phyloP scores from a whole-genome alignment of 2,888 invertebrate genomes.

The Melangyna quadrimaculata region DNA sequence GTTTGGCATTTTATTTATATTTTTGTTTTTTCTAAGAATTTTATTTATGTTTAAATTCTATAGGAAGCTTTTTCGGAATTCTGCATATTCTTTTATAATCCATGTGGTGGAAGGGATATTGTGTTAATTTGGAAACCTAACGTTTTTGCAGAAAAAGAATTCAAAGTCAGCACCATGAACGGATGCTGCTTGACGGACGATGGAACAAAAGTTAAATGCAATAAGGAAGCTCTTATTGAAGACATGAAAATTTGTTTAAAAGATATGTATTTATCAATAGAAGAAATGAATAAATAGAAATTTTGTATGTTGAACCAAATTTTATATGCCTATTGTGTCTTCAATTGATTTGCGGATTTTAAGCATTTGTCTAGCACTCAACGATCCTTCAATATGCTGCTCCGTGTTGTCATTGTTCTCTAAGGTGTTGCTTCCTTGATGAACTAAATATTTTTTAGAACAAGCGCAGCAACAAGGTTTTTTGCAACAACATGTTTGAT shows the following conservation, averaged over 20 bases:
- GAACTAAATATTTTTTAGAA: slow-evolving; percentile 10
- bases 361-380: slow-evolving; percentile 50
- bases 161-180: slow-evolving; percentile 85
- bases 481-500: slow-evolving; percentile 1
- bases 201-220: slow-evolving; percentile 75
- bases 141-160: slow-evolving; percentile 84
- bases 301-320: neutral
- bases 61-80: slow-evolving; percentile 88
- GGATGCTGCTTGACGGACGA: slow-evolving; percentile 74
- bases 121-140: slow-evolving; percentile 92
- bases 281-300: slow-evolving; percentile 60
- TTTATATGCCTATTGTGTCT: slow-evolving; percentile 48
- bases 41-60: slow-evolving; percentile 74
- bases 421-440: slow-evolving; percentile 73
- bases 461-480: slow-evolving; percentile 35
- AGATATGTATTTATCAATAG: slow-evolving; percentile 77
- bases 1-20: slow-evolving; percentile 71
- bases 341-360: slow-evolving; percentile 51
- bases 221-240: slow-evolving; percentile 76
- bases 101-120: slow-evolving; percentile 92
- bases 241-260: slow-evolving; percentile 79
- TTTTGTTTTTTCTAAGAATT: neutral
- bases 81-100: slow-evolving; percentile 94
- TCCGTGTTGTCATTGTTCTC: slow-evolving; percentile 62
- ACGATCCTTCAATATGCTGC: neutral